Percentiles rank a stretch among this genome's conserved stretches.
Evolutionary conservation across 2,888 invertebrate genomes (phyloP).

Genomic region (Nipponacmea schrenckii): DNA sequence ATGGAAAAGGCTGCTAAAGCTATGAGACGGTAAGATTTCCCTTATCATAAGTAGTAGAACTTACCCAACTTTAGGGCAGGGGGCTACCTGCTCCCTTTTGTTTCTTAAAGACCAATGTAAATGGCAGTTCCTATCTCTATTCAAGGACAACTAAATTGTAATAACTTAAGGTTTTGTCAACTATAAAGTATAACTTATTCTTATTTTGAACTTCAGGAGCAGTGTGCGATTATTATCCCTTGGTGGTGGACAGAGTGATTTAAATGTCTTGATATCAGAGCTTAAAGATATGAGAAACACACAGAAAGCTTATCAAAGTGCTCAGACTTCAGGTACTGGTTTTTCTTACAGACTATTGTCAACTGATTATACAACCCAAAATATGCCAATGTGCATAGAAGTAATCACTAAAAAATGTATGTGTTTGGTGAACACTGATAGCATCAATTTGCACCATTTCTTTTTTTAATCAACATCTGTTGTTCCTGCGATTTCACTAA

Average conservation of each 20-base stretch:
- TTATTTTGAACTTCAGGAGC: slow-evolving; percentile 61
- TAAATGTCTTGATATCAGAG: slow-evolving; percentile 70
- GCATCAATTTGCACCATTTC: too few species aligned
- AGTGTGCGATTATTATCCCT: slow-evolving; percentile 69
- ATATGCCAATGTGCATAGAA: neutral
- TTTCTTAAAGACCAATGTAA: too few species aligned
- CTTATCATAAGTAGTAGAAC: too few species aligned
- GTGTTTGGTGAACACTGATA: too few species aligned
- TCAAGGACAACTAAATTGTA: too few species aligned
- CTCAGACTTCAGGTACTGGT: slow-evolving; percentile 66
- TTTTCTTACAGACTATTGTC: neutral
- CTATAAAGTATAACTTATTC: neutral
- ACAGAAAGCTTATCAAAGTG: slow-evolving; percentile 68
- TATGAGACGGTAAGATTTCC: slow-evolving; percentile 49
- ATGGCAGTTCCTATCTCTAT: too few species aligned
- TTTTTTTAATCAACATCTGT: too few species aligned
- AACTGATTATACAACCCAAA: neutral
- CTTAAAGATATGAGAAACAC: slow-evolving; percentile 69
- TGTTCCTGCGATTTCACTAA: too few species aligned
- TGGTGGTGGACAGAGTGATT: slow-evolving; percentile 69
- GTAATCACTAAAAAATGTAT: too few species aligned
- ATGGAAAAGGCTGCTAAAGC: slow-evolving; percentile 59
- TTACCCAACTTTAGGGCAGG: too few species aligned
- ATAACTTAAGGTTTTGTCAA: too few species aligned
- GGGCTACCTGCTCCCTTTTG: too few species aligned